These are phyloP conservation scores for Asobara japonica DNA, from an alignment of 1,140 invertebrate genomes.

Conservation along the genomic window DNA sequence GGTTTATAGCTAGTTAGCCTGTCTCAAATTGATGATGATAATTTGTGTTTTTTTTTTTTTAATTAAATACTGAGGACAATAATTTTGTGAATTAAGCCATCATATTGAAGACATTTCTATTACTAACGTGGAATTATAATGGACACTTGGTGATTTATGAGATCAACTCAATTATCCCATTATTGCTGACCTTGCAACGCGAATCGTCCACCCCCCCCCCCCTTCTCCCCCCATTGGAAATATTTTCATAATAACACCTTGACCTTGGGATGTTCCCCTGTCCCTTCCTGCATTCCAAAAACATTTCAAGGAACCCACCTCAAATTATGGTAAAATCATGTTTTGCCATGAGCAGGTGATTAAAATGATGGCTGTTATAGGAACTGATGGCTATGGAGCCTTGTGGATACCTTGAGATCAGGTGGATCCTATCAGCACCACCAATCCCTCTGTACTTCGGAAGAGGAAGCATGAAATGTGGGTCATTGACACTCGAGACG, in stretches of 20 bases:
- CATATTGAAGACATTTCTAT: neutral
- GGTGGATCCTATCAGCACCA: too few species aligned
- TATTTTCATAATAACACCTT: neutral
- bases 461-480: constrained; percentile 24
- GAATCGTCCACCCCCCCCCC: too few species aligned
- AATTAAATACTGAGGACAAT: neutral
- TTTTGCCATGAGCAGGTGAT: too few species aligned
- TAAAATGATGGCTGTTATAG: too few species aligned
- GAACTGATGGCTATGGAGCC: too few species aligned
- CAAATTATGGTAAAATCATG: neutral
- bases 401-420: too few species aligned
- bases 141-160: neutral
- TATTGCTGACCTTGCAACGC: neutral
- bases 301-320: neutral
- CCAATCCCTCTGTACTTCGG: too few species aligned
- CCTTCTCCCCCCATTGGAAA: neutral
- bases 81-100: neutral
- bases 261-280: neutral
- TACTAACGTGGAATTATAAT: neutral
- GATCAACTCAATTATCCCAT: neutral
- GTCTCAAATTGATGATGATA: neutral
- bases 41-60: too few species aligned
- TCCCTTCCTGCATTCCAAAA: neutral
- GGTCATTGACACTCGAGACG: constrained; percentile 31
- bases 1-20: neutral